A percentile compares a stretch with the other conserved stretches of the same genome.
phyloP scores from a whole-genome alignment of 1,140 invertebrate species.

The Leptinotarsa lineolata region DNA sequence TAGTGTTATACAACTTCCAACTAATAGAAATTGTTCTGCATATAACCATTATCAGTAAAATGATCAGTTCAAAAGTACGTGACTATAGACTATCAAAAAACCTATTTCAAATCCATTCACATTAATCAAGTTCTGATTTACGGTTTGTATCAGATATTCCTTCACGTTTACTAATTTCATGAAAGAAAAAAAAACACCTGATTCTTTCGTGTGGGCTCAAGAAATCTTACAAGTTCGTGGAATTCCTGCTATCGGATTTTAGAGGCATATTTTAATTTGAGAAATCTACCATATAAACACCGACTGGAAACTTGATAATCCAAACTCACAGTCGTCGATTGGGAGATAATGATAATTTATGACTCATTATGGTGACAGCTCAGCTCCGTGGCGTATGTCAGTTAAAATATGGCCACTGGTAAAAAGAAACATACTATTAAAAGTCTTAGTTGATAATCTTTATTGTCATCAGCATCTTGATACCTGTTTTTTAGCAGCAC shows the following conservation, averaged over 20 bases:
- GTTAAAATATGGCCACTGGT: neutral
- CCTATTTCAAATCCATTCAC: too few relatives aligned
- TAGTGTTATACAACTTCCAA: too few relatives aligned
- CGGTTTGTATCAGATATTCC: too few relatives aligned
- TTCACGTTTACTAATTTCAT: too few relatives aligned
- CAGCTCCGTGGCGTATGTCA: neutral
- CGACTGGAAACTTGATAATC: neutral
- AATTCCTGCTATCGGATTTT: neutral
- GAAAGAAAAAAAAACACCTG: too few relatives aligned
- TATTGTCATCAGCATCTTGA: too few relatives aligned
- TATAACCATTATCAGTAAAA: too few relatives aligned
- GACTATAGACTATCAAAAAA: too few relatives aligned
- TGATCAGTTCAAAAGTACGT: too few relatives aligned
- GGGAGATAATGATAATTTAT: slow-evolving; percentile 6
- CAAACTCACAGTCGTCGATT: neutral
- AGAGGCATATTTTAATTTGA: neutral
- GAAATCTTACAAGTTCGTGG: neutral
- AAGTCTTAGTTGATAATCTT: neutral
- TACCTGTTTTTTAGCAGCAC: too few relatives aligned
- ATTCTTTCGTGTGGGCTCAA: neutral
- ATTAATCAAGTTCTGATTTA: too few relatives aligned
- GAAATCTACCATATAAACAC: neutral
- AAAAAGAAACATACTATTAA: neutral
- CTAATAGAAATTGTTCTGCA: too few relatives aligned
- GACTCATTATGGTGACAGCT: neutral